A percentile compares a stretch with the other conserved stretches of the same genome.
These are phyloP conservation scores for Sycophaga agraensis DNA, from an alignment of 1,140 invertebrate genomes.

Conservation along the genomic window DNA sequence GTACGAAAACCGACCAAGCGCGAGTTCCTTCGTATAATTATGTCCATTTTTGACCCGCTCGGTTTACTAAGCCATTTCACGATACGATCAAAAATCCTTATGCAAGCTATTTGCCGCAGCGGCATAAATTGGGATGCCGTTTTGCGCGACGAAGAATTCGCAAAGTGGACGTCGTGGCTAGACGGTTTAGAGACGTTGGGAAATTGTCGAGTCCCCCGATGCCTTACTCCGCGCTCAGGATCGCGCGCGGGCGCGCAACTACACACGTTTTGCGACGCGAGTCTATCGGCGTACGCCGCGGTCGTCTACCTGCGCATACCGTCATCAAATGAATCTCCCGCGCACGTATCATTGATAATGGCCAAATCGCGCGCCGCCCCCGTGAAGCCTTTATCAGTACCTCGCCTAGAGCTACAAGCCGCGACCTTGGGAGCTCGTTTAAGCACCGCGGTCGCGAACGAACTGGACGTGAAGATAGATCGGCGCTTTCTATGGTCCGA, in stretches of 20 bases:
- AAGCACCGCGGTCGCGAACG: neutral
- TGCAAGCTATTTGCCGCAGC: neutral
- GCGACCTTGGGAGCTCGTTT: neutral
- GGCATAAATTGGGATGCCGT: neutral
- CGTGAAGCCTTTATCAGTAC: neutral
- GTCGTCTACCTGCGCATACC: neutral
- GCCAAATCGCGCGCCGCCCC: neutral
- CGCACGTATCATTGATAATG: neutral
- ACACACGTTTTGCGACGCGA: conserved; percentile 2
- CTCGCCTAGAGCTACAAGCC: conserved; percentile 1
- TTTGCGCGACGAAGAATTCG: neutral
- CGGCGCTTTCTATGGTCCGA: neutral
- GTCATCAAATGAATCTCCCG: too few species aligned
- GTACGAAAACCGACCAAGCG: neutral
- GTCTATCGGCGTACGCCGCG: neutral
- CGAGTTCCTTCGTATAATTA: neutral
- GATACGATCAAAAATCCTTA: neutral
- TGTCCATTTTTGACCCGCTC: conserved; percentile 1
- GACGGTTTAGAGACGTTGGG: neutral
- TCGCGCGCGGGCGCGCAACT: neutral
- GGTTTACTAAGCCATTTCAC: neutral
- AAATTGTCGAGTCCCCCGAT: neutral
- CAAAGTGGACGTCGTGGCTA: neutral
- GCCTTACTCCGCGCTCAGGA: too few species aligned
- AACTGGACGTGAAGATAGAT: neutral